Base-by-base conservation (phyloP, 53 echinoderm and acorn worm genomes). In the Antedon mediterranea region DNA sequence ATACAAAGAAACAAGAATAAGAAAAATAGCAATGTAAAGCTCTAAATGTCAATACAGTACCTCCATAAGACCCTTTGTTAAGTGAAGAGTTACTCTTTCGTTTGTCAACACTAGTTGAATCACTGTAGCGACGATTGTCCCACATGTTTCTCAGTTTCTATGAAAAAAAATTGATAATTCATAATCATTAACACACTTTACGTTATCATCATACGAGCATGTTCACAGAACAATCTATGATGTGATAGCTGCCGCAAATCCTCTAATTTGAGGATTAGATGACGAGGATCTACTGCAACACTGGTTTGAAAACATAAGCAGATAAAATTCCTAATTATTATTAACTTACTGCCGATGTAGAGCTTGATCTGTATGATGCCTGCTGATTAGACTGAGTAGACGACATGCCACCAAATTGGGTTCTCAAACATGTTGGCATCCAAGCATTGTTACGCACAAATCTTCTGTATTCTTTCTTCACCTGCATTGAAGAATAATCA, bases 361-460 rank as follows among this genome's bases (percentile, higher is more conserved):
- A 81, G 0, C 89, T 89, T 31, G 77, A 84, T 57, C 90, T 57
- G 80, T 79, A 89, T 0, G 95, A 95, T n/a, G 85, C 85, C 30
- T 89, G 89, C 29, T 91, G 91, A 73, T 95, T 89, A 33, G 95
- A 95, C 37, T 83, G 85, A 23, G 87, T 87, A 41, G 82, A 76
- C 77, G 86, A 78, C 4, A 87, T 85, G 5, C 87, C 87, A 14
- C 91, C 91, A 43, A 91, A 95, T 76, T 91, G 89, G 29, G 89
- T 85, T 30, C 89, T 89, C 43, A 95, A 84, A 81, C 87, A 91
- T 7, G 80, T 84, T 0, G 95, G 95, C 34, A 91, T 78, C 91
- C 95, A 95, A 28, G 85, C 83, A 42, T 89, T 91, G 82, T 95
- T 91, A 28, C 95, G 87, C 27, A 91, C 78, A 43, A 85, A 95